phyloP scores from a whole-genome alignment of 2,797 vertebrate species.

The Delichon dasypus region DNA sequence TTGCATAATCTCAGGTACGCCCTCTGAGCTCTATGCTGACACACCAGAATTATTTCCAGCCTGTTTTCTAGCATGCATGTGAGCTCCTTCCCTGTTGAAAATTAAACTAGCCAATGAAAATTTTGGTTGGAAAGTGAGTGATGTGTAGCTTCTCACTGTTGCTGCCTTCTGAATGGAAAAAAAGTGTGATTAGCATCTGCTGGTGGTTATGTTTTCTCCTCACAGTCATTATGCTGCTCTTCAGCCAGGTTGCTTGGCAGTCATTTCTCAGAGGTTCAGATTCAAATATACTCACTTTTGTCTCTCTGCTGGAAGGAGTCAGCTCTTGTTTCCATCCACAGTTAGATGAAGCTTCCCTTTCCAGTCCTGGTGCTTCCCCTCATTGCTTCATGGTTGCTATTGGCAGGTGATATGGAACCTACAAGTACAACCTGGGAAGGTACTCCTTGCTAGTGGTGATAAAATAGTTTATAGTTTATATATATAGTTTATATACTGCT shows the following conservation, averaged over 20 bases:
- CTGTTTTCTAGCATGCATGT: neutral
- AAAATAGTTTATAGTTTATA: too few species aligned
- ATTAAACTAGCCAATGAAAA: fast-evolving
- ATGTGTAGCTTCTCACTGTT: neutral
- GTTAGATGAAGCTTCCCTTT: neutral
- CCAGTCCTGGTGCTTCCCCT: neutral
- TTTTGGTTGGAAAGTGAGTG: neutral
- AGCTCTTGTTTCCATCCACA: neutral
- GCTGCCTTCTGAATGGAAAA: neutral
- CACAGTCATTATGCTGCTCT: neutral
- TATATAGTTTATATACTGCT: too few species aligned
- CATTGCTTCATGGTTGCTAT: neutral
- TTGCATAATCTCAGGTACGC: neutral
- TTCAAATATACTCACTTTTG: neutral
- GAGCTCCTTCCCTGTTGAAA: neutral
- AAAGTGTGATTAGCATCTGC: neutral
- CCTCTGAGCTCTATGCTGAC: neutral
- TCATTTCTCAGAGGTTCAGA: neutral
- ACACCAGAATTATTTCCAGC: neutral
- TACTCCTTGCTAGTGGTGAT: neutral
- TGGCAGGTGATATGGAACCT: neutral
- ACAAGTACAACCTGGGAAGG: neutral
- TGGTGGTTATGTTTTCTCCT: neutral
- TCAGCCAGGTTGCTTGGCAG: neutral
- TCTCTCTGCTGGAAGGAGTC: neutral